Base-by-base conservation (phyloP, 2,888 invertebrate species). In the Tribolium freemani region DNA sequence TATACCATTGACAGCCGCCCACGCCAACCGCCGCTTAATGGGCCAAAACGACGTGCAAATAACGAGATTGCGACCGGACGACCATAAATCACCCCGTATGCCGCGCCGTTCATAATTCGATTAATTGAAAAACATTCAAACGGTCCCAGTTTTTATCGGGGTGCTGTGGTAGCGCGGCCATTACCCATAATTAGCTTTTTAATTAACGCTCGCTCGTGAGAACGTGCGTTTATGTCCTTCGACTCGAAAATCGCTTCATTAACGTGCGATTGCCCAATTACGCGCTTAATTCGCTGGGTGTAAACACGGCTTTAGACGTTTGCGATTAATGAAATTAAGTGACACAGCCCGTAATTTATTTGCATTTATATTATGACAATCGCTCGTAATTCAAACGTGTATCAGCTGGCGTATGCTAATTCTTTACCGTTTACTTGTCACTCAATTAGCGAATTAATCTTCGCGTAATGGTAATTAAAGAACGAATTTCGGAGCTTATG, bases 361-460 rank as follows among this genome's bases (percentile, higher is more conserved):
- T 56, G 56, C 67, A 64, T 67, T 66, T 67, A 67, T 67, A 67
- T 67, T 67, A 67, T 67, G 67, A 67, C 67, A 67, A 67, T 67
- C 57, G 67, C 16, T 57, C 67, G 67, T 67, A 57, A 67, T 67
- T 67, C 56, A 67, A 67, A 26, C 11, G 56, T 10, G 54, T 66
- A 66, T 57, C 56, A 67, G 67, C 67, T 57, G 67, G 56, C 30
- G 67, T 67, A 67, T 67, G 67, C 21, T 67, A 67, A 67, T 67
- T 67, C 67, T 48, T 56, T 57, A 56, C 54, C 57, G 67, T 67
- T 67, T 67, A 46, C 46, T 48, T 67, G 67, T 67, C 67, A 67
- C 26, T 56, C 67, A 67, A 67, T 67, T 67, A 67, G 67, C 67
- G 67, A 57, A 67, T 67, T 67, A 67, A 67, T 67, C 67, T 67